phyloP scores from a whole-genome alignment of 1,140 invertebrate genomes.

The Triops longicaudatus region DNA sequence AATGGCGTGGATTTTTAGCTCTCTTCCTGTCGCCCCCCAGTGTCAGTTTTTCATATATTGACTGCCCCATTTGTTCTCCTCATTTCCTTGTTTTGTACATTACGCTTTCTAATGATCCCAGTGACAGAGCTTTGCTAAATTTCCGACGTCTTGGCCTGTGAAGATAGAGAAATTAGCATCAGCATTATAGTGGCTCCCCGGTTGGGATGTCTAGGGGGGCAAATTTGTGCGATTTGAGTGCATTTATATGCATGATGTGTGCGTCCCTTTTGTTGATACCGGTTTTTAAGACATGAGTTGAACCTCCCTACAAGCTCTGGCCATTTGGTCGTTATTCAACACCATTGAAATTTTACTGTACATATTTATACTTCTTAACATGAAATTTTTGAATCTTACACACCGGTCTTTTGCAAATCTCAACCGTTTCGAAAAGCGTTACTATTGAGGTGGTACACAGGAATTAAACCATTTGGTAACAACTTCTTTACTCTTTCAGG shows the following conservation, averaged over 20 bases:
- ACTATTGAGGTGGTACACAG: not conserved
- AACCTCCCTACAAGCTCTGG: not conserved
- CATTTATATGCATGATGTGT: conserved; percentile 8
- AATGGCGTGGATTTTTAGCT: not conserved
- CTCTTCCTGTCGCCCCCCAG: not conserved
- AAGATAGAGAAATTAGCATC: not conserved
- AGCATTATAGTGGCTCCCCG: not conserved
- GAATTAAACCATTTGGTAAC: not conserved
- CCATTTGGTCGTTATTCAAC: conserved; percentile 4
- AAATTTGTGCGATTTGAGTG: conserved; percentile 1
- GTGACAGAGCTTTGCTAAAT: conserved; percentile 7
- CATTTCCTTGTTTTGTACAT: not conserved
- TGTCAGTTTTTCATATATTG: not conserved
- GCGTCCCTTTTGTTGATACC: conserved; percentile 7
- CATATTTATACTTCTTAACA: conserved; percentile 16
- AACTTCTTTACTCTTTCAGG: not conserved
- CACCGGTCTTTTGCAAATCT: conserved; percentile 2
- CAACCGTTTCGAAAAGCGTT: not conserved
- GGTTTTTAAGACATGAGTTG: conserved; percentile 1
- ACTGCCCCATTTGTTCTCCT: not conserved
- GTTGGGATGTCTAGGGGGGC: not conserved
- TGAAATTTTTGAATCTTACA: conserved; percentile 9
- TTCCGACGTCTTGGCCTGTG: not conserved
- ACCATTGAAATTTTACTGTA: conserved; percentile 15
- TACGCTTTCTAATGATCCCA: conserved; percentile 1